Percentiles rank a stretch among this genome's conserved stretches.
Conservation (phyloP, 2,797 vertebrate genomes). For the Phaenicophaeus curvirostris region DNA sequence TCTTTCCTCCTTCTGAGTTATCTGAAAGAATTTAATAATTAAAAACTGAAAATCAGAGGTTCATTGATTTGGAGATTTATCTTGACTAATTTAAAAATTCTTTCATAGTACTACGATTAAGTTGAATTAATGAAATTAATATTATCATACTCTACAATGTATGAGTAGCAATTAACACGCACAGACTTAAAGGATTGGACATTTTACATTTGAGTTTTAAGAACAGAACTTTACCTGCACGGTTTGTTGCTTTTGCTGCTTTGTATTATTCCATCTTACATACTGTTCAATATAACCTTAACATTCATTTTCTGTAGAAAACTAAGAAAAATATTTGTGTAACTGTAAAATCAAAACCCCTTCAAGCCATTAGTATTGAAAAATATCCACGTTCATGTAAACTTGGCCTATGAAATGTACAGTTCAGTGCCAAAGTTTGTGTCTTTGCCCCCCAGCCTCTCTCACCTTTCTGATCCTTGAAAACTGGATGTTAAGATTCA, state of each 20-base stretch:
- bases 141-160: neutral
- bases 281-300: neutral
- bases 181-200: neutral
- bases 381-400: neutral
- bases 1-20: neutral
- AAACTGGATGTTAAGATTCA: neutral
- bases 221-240: neutral
- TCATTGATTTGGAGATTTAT: neutral
- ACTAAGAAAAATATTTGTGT: neutral
- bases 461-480: neutral
- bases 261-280: neutral
- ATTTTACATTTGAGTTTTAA: neutral
- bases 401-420: neutral
- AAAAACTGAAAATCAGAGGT: neutral
- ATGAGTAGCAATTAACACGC: neutral
- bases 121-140: neutral
- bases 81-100: neutral
- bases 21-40: neutral
- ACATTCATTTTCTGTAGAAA: slow-evolving; percentile 16
- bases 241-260: neutral
- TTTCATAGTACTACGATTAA: neutral
- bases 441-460: neutral
- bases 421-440: neutral
- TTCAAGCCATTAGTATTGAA: neutral
- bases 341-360: slow-evolving; percentile 4